Percentiles rank a stretch among this genome's conserved stretches.
Conservation (phyloP, 2,888 invertebrate species). For the Eristalinus sepulchralis region DNA sequence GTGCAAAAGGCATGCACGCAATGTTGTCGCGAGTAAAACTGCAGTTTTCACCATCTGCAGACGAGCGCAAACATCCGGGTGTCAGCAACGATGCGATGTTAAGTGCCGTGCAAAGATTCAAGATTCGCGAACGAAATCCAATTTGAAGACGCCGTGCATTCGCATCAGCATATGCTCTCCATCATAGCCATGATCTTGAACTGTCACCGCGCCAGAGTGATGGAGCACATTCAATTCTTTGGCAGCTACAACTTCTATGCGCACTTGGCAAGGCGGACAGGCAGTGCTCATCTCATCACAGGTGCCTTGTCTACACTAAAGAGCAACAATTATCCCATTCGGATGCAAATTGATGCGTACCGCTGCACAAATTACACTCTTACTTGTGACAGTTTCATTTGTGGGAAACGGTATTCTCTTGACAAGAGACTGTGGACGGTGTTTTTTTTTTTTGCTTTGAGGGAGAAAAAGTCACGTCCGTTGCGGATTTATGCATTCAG, state of each 20-base stretch:
- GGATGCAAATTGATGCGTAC: background rate
- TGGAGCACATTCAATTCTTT: slow-evolving; percentile 11
- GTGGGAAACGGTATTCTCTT: background rate
- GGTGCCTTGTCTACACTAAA: background rate
- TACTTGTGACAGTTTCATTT: background rate
- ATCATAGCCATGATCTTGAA: slow-evolving; percentile 53
- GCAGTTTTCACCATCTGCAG: slow-evolving; percentile 13
- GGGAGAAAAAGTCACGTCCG: slow-evolving; percentile 56
- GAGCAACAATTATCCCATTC: background rate
- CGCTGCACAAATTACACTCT: background rate
- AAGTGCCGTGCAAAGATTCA: background rate
- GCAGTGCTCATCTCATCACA: background rate
- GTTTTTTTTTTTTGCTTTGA: slow-evolving; percentile 30
- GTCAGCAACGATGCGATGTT: background rate
- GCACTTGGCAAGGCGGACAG: background rate
- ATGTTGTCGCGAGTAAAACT: slow-evolving; percentile 14
- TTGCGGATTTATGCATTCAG: slow-evolving; percentile 39
- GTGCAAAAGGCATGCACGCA: slow-evolving; percentile 34
- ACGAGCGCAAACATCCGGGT: slow-evolving; percentile 58
- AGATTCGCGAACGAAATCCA: background rate
- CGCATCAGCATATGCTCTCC: background rate
- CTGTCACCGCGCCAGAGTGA: slow-evolving; percentile 24
- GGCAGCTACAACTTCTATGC: background rate
- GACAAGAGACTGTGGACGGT: background rate
- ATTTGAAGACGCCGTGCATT: background rate